Evolutionary conservation across 2,113 vertebrate species (phyloP).

Genomic region (Hemichromis elongatus): DNA sequence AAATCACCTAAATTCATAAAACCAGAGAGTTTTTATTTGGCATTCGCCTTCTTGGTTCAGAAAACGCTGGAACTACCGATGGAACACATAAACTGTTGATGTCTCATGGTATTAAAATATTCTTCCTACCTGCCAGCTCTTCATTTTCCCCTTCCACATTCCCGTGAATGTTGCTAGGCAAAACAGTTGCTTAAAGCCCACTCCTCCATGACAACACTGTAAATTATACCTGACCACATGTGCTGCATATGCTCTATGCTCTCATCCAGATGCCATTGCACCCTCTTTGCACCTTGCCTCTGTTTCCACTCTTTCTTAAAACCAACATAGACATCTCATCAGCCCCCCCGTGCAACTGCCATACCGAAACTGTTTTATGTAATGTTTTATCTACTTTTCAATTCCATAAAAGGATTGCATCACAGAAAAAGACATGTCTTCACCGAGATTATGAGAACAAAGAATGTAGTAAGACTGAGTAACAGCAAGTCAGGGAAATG

Average conservation of each 20-base stretch:
- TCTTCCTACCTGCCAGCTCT: conserved; percentile 56
- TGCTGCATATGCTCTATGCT: conserved; percentile 42
- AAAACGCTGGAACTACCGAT: conserved; percentile 54
- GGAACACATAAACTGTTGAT: conserved; percentile 69
- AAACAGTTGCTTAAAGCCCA: conserved; percentile 64
- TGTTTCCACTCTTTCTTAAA: background rate
- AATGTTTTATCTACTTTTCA: background rate
- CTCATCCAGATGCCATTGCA: conserved; percentile 61
- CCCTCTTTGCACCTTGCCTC: background rate
- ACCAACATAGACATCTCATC: background rate
- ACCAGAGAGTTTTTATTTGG: conserved; percentile 51
- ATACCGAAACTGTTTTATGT: background rate
- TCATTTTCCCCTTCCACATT: conserved; percentile 62
- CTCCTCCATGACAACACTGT: conserved; percentile 65
- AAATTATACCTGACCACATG: conserved; percentile 69
- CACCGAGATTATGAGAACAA: background rate
- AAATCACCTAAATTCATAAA: conserved; percentile 43
- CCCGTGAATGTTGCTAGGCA: conserved; percentile 66
- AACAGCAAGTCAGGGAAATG: conserved; percentile 13
- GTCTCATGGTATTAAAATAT: conserved; percentile 69
- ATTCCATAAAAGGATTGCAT: background rate
- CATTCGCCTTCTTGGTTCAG: conserved; percentile 35
- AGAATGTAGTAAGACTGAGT: background rate
- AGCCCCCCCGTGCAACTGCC: background rate
- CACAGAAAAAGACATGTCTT: background rate